Evolutionary conservation across 1,140 invertebrate species (phyloP).

Genomic region (Euura saliciscinereae): DNA sequence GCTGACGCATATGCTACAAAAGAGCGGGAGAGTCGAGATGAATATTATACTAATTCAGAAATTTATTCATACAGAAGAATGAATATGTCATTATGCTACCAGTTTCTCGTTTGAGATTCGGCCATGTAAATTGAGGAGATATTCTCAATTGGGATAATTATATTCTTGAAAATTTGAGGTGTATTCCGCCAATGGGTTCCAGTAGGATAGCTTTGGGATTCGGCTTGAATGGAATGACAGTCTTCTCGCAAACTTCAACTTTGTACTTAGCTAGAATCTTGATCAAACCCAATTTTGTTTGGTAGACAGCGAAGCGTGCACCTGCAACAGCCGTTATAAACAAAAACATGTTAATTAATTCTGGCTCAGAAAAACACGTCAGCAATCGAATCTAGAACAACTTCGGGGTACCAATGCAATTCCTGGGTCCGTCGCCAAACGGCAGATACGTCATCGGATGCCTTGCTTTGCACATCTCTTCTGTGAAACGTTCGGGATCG

Average conservation of each 20-base stretch:
- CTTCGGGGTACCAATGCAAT: slow-evolving; percentile 56
- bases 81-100: no score
- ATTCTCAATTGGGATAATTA: no score
- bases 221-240: slow-evolving; percentile 33
- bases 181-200: slow-evolving; percentile 33
- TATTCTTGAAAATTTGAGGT: slow-evolving; percentile 30
- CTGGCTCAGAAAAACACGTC: neutral
- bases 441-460: slow-evolving; percentile 52
- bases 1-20: no score
- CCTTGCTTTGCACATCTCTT: slow-evolving; percentile 34
- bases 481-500: slow-evolving; percentile 52
- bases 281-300: slow-evolving; percentile 42
- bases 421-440: slow-evolving; percentile 60
- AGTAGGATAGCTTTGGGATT: slow-evolving; percentile 25
- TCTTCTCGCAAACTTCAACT: slow-evolving; percentile 43
- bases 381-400: neutral
- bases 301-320: slow-evolving; percentile 37
- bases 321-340: slow-evolving; percentile 28
- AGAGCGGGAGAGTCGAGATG: no score
- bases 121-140: no score
- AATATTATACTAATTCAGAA: no score
- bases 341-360: neutral
- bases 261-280: slow-evolving; percentile 32
- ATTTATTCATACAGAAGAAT: no score
- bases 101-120: no score